phyloP scores from a whole-genome alignment of 1,140 invertebrate species.

The Rhyacophila brunnea region DNA sequence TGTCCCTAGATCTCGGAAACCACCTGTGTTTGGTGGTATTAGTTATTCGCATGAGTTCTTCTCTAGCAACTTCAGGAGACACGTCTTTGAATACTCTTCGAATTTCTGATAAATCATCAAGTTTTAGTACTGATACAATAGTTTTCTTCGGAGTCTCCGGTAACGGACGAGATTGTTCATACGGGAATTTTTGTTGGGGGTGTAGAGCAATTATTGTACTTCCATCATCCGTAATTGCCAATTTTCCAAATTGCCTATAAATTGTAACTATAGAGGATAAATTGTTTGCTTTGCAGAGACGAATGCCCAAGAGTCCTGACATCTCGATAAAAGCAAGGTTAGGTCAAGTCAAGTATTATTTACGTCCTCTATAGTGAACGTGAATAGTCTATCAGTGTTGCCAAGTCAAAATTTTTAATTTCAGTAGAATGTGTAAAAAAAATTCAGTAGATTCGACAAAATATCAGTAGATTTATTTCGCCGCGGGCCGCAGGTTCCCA shows the following conservation, averaged over 20 bases:
- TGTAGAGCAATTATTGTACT: conserved; percentile 84
- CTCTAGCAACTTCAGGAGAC: conserved; percentile 56
- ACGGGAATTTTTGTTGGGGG: conserved; percentile 77
- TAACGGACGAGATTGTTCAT: conserved; percentile 76
- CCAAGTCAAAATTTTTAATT: too few species aligned
- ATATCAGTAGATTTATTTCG: too few species aligned
- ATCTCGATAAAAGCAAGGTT: too few species aligned
- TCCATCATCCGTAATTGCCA: conserved; percentile 70
- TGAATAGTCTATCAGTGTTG: too few species aligned
- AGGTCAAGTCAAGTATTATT: too few species aligned
- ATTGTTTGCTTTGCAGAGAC: not conserved
- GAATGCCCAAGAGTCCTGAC: too few species aligned
- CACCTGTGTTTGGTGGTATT: conserved; percentile 79
- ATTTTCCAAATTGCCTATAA: conserved; percentile 39
- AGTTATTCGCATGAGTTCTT: conserved; percentile 73
- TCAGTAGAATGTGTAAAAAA: too few species aligned
- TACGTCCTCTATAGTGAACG: too few species aligned
- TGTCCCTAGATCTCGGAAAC: conserved; percentile 69
- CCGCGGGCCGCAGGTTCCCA: too few species aligned
- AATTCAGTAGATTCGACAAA: too few species aligned
- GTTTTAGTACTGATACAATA: conserved; percentile 60
- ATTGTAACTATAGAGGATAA: not conserved
- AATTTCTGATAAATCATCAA: conserved; percentile 60
- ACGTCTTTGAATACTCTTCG: conserved; percentile 65
- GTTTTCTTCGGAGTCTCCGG: conserved; percentile 48